Evolutionary conservation across 2,888 invertebrate species (phyloP), one percentile per base, ranked within the genome.

Genomic region (Exocentrus adspersus): DNA sequence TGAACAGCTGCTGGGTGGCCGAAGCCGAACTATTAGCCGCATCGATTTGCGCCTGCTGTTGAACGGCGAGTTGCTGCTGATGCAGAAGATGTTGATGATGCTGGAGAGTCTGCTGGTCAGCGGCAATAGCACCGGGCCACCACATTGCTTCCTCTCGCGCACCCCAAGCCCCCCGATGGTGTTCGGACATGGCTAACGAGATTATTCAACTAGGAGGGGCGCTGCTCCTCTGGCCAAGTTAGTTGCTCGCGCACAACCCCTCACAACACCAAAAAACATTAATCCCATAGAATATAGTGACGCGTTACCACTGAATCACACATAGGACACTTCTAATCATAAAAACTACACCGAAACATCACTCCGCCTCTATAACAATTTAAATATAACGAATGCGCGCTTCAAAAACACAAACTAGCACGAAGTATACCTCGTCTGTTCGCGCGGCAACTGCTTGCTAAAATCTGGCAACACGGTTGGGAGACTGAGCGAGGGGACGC

Each of bases 1-100:
- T 90, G 82, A 92, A 93, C 75, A 92, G 86, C 83, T 92, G 92
- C 73, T 87, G 86, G 54, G 85, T 86, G 68, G 85, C 86, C 67
- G 86, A 85, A 50, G 87, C 86, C 72, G 87, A 86, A 77, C 86
- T 87, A 77, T 87, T 86, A 69, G 85, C 87, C 65, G 86, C 86
- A 57, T 84, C 84, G 72, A 83, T 83, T 66, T 82, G 83, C 60
- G 83, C 77, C 60, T 76, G 77, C 61, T 78, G 78, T 64, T 73
- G 78, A 17, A 57, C 57, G 1, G 57, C 57, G 45, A 57, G 57
- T 64, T 78, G 79, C 60, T 77, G 78, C 63, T 77, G 78, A 61
- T 81, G 80, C 59, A 78, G 74, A 65, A 79, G 75, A 58, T 76
- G 77, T 65, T 76, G 77, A 59, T 76, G 72, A 43, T 76, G 76